phyloP scores from a whole-genome alignment of 2,113 vertebrate species.

The Malurus alboscapulatus region DNA sequence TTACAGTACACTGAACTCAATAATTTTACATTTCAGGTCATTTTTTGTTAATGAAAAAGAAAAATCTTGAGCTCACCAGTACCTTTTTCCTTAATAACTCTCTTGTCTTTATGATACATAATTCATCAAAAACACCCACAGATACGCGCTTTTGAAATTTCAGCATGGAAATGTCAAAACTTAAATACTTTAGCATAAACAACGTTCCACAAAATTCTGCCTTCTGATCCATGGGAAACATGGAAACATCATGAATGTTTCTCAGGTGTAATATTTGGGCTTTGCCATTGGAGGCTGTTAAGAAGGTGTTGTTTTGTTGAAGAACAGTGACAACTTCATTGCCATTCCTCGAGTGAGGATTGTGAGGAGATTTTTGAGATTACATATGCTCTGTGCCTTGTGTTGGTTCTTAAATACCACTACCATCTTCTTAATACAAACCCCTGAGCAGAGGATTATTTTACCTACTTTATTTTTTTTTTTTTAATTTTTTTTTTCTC shows the following conservation, averaged over 20 bases:
- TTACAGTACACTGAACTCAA: constrained; percentile 32
- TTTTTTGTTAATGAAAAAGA: constrained; percentile 46
- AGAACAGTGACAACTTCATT: background rate
- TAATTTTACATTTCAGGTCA: constrained; percentile 21
- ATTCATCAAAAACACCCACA: background rate
- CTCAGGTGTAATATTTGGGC: background rate
- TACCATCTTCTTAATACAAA: background rate
- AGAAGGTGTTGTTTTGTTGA: background rate
- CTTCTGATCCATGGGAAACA: background rate
- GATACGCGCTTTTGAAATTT: background rate
- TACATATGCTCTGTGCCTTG: background rate
- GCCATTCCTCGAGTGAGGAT: background rate
- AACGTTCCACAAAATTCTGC: background rate
- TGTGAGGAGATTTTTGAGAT: background rate
- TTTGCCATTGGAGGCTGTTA: background rate
- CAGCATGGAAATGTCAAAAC: background rate
- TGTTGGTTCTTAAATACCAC: background rate
- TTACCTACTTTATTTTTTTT: background rate
- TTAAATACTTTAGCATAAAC: background rate
- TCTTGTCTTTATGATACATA: background rate
- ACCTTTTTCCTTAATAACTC: background rate
- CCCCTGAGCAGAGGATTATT: background rate
- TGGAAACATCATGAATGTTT: background rate
- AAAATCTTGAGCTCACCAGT: background rate
- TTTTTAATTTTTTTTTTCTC: background rate